phyloP scores from a whole-genome alignment of 30 jellyfish, hydroid and myxozoan genomes.

The Hydractinia echinata region DNA sequence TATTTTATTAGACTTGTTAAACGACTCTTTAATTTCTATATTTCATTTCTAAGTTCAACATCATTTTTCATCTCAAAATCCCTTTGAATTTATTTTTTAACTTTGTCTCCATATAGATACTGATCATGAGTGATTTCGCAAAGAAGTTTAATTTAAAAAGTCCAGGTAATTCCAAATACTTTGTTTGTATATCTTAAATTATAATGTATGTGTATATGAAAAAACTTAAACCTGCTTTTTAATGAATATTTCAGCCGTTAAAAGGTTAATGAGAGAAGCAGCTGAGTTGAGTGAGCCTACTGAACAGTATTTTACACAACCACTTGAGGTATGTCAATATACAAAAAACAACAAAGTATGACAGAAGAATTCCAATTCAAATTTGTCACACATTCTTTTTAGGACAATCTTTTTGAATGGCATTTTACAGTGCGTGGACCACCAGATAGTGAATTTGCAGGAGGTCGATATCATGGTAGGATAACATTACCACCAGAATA shows the following conservation, averaged over 20 bases:
- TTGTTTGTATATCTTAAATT: not conserved
- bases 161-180: not conserved
- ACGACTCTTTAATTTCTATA: too few species aligned
- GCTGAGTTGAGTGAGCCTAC: constrained; percentile 88
- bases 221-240: too few species aligned
- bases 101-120: too few species aligned
- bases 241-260: constrained; percentile 65
- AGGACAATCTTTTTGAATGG: constrained; percentile 98
- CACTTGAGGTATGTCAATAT: constrained; percentile 68
- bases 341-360: not conserved
- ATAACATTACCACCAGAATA: constrained; percentile 90
- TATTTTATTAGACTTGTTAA: too few species aligned
- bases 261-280: constrained; percentile 98
- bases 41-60: too few species aligned
- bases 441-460: constrained; percentile 90
- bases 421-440: constrained; percentile 99
- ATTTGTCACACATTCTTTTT: not conserved
- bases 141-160: constrained; percentile 30
- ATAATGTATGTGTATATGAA: not conserved
- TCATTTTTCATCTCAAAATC: too few species aligned
- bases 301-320: constrained; percentile 90
- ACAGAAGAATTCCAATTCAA: not conserved
- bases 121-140: constrained; percentile 12
- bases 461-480: constrained; percentile 95
- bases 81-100: too few species aligned